Base-by-base conservation (phyloP, 2,888 invertebrate species). In the Clostera curtula region DNA sequence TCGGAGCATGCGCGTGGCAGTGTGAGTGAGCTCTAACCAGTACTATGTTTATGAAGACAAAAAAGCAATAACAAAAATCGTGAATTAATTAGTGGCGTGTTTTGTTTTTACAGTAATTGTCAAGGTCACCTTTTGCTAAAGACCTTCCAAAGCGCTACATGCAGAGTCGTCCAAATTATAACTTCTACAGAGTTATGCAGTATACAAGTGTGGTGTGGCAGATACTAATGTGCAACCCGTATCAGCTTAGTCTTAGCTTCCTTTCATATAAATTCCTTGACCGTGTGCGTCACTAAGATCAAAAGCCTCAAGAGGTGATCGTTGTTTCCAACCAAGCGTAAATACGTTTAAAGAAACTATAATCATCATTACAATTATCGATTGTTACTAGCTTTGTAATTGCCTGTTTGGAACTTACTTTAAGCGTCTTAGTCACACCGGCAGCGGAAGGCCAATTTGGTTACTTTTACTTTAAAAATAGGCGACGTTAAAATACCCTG, bases 91-190 rank as follows among this genome's bases (percentile, higher is more conserved):
- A 8, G 12, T 19, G 24, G 14, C 21, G 30, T 41, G 41, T 25
- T 27, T 19, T 19, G 29, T 29, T 12, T 8, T 25, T 9, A 30
- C 33, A 14, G 6, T 2, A 14, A 23, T 24, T 24, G 23, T 18
- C 31, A 26, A 33, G 19, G 34, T 34, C 29, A 30, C 23, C 36
- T 40, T 43, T 37, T 26, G 21, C 24, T 19, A 39, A 38, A 37
- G 40, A 37, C 49, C 51, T 48, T 51, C 45, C 33, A 38, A 40
- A 45, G 36, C 43, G n/a, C n/a, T 40, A 50, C 40, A 50, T 40
- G 49, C 41, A 41, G 20, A n/a, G n/a, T n/a, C n/a, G n/a, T n/a
- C n/a, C n/a, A n/a, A n/a, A n/a, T n/a, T n/a, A n/a, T n/a, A n/a
- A n/a, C n/a, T n/a, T n/a, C n/a, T n/a, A n/a, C n/a, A n/a, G n/a